Evolutionary conservation across 1,140 invertebrate genomes (phyloP), one percentile per base, ranked within the genome.

Genomic region (Tetraneura akinire): DNA sequence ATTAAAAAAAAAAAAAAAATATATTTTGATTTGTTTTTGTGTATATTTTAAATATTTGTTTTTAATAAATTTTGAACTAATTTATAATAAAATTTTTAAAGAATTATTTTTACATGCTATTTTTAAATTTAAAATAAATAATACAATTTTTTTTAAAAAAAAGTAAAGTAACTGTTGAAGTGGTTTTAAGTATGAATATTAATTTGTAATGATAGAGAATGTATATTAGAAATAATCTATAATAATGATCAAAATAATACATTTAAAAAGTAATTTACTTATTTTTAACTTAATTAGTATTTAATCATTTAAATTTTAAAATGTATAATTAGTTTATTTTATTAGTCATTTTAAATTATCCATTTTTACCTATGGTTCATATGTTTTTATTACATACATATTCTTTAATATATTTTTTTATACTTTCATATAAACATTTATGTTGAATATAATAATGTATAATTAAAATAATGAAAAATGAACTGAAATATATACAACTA

Each of bases 241-340:
- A 14, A 0, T 66, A 42, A 66, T 66, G 37, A 66, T 66, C 37
- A 66, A 66, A 45, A 23, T 21, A 14, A 23, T 9, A 47, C 45
- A 6, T 47, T 47, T 64, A 4, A 60, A 60, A 16, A 29, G 26
- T 42, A 21, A 42, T 37, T 64, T 8, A 42, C n/a, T 42, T 53
- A 2, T 21, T n/a, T 3, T 37, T 37, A 37, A 21, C 51, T 53
- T 53, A n/a, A n/a, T 53, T 21, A 6, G 18, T 21, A 53, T 53
- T 53, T n/a, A 66, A 3, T 23, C 1, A 42, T 64, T 64, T 42
- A 64, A 37, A 29, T 64, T 37, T 64, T 3, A 37, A 64, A 68
- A 13, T 23, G 45, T 47, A 37, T 37, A 68, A 68, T 68, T 68
- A 68, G 45, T 37, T 68, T 68, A 26, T 68, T 23, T 37, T n/a